Evolutionary conservation across 2,888 invertebrate genomes (phyloP), one percentile per base, ranked within the genome.

Genomic region (Acrocera orbiculus): DNA sequence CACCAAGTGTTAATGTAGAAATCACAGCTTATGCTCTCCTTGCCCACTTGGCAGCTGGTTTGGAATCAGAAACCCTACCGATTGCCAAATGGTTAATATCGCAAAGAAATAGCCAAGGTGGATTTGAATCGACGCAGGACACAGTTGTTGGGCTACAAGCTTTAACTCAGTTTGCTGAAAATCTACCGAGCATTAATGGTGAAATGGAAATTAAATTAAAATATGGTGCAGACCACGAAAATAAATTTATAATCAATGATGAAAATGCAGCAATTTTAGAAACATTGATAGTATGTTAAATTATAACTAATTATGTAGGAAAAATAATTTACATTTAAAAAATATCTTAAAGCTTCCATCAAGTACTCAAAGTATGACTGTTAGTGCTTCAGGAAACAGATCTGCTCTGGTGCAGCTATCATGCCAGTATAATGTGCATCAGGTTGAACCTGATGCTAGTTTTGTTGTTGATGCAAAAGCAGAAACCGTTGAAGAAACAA

Each of bases 21-120:
- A 82, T 86, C 45, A 90, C 93, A 0, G 75, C 92, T 0, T 95
- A 93, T 57, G 81, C 77, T 0, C 61, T 95, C 35, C 63, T 89
- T 35, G 74, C 83, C 0, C 71, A 69, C 53, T 49, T 74, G 10
- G 64, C 67, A 35, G 56, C 58, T 4, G 61, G 59, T 36, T 43
- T 42, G 31, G 47, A 51, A 3, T 51, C 50, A 16, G 42, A 43
- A 14, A 32, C 46, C 0, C 36, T 72, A 27, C 67, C 70, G 8
- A 72, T 76, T 3, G 64, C 76, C 1, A 67, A 74, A 35, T 85
- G 83, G 82, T 61, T 86, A 30, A 66, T 74, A 5, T 64, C 71
- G 3, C 75, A 79, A 47, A 62, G 76, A 26, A 70, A 71, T 37
- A 59, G 70, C 4, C 58, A 67, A 4, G 83, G 83, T 4, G 81